Evolutionary conservation across 2,797 vertebrate species (phyloP).

Genomic region (Hypotaenidia okinawae): DNA sequence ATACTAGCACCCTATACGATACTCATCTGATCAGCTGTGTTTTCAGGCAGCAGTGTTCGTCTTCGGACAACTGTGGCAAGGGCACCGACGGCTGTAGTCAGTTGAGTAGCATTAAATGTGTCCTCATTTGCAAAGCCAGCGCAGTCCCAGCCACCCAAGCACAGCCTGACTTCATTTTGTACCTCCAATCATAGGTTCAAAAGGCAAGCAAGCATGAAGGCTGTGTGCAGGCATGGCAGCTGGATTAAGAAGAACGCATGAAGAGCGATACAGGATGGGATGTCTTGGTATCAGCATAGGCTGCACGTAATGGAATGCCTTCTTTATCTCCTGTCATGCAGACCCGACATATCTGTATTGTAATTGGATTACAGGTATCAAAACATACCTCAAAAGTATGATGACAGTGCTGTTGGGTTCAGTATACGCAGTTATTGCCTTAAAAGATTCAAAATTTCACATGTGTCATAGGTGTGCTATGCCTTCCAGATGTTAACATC

Average conservation of each 20-base stretch:
- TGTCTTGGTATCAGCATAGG: accelerated
- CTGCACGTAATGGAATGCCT: not conserved
- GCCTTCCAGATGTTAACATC: not conserved
- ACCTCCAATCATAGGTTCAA: not conserved
- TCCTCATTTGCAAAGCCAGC: not conserved
- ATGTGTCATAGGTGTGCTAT: not conserved
- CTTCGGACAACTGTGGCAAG: not conserved
- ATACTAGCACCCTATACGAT: not conserved
- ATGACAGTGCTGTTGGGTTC: not conserved
- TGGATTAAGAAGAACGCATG: not conserved
- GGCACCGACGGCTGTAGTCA: not conserved
- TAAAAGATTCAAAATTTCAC: not conserved
- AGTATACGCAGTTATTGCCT: not conserved
- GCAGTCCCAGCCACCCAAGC: not conserved
- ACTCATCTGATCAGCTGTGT: not conserved
- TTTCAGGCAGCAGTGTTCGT: not conserved
- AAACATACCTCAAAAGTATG: not conserved
- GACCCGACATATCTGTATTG: not conserved
- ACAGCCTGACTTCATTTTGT: not conserved
- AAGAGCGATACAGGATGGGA: not conserved
- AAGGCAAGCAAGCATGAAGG: not conserved
- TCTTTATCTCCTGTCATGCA: not conserved
- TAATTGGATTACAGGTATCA: not conserved
- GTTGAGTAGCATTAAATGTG: not conserved
- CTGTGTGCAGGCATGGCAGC: not conserved